Base-by-base conservation (phyloP, 2,888 invertebrate genomes). In the Troides oblongomaculatus region DNA sequence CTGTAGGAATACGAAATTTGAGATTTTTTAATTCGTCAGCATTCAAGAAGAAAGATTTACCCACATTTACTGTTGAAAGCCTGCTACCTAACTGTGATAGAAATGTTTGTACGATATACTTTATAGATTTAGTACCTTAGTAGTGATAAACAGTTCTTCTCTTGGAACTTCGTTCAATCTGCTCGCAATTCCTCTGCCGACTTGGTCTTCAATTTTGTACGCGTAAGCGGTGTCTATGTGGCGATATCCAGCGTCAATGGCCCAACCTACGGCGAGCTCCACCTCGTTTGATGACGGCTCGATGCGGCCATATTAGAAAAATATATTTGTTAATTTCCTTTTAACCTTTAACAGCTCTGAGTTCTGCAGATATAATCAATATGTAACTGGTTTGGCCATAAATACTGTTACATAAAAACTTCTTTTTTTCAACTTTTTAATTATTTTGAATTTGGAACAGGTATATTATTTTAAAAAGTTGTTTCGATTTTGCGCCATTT, bases 221-320 rank as follows among this genome's bases (percentile, higher is more conserved):
- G 86, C 82, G 83, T 87, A 91, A 0, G 95, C 95, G 64, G 94
- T 94, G 81, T 95, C 95, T 62, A 95, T 89, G 78, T 94, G 94
- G 0, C 94, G 87, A 82, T 95, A 95, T 0, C 95, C 95, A 1
- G 88, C 88, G 25, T 93, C 93, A 1, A 95, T 84, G 0, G 95
- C 95, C 79, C 90, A 86, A 50, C 84, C 77, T 1, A 94, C 91
- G 0, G 93, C 93, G 30, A 86, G 79, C 58, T 87, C 86, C 30
- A 93, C 92, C 63, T 90, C 87, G 8, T 77, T 70, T 0, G 66
- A 30, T 0, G 67, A 60, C 0, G 85, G 82, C 73, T 79, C 67
- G 46, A 84, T 67, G 1, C 81, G 82, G 46, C 81, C 82, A 80
- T 86, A 79, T 71, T 68, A 68, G 43, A 56, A 14, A 61, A 57